phyloP scores from a whole-genome alignment of 2,888 invertebrate species.

The Tupiocoris notatus region DNA sequence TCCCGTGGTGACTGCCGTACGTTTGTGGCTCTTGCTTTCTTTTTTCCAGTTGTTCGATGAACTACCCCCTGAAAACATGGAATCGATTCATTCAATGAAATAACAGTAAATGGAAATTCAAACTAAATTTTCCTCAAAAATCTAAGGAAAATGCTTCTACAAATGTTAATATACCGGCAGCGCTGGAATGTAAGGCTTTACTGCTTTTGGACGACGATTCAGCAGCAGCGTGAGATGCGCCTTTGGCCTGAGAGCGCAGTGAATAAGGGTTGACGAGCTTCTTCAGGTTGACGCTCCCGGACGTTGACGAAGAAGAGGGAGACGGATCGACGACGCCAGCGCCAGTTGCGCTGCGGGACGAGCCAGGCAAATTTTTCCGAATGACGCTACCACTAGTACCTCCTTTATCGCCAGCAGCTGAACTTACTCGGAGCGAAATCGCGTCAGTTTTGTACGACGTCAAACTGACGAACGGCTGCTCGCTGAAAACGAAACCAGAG shows the following conservation, averaged over 20 bases:
- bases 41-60: constrained; percentile 45
- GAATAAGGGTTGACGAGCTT: constrained; percentile 47
- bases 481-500: constrained; percentile 21
- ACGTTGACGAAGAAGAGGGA: constrained; percentile 23
- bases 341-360: constrained; percentile 1
- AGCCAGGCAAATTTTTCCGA: constrained; percentile 12
- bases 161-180: too few relatives aligned
- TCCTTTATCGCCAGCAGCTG: background rate
- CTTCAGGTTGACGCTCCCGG: constrained; percentile 43
- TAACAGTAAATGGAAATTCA: too few relatives aligned
- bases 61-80: constrained; percentile 31
- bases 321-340: constrained; percentile 8
- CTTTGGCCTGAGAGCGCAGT: constrained; percentile 43
- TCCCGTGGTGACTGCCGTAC: constrained; percentile 61
- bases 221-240: constrained; percentile 20
- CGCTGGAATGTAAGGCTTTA: constrained; percentile 2
- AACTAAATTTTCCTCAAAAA: too few relatives aligned
- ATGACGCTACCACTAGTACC: constrained; percentile 15
- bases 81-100: too few relatives aligned
- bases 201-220: constrained; percentile 15
- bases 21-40: constrained; percentile 45
- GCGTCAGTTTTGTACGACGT: constrained; percentile 8
- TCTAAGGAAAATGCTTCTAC: too few relatives aligned
- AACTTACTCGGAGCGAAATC: background rate
- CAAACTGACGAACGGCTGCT: constrained; percentile 3